Base-by-base conservation (phyloP, 2,113 vertebrate species). In the Ascaphus truei region DNA sequence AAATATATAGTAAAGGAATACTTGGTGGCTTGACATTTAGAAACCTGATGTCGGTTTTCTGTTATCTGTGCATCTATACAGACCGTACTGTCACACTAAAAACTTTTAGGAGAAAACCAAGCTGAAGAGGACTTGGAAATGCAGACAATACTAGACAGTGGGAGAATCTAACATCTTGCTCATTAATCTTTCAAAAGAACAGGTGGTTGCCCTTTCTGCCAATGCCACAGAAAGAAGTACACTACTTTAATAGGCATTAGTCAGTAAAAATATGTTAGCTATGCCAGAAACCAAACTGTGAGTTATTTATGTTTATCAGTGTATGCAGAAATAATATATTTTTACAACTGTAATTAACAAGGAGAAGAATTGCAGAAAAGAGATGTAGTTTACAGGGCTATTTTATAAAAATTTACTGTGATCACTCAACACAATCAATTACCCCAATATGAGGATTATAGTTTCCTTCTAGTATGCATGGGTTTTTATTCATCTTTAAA, bases 101-200 rank as follows among this genome's bases (percentile, higher is more conserved):
- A 34, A 45, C 41, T 45, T 13, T 13, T 45, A 18, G 16, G 20
- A 43, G 36, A 6, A 30, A 48, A 77, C 56, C 55, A 56, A 77
- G 37, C 0, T 5, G 12, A 55, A 37, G 1, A 69, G 39, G 33
- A 65, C 71, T 26, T 73, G 8, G 1, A 59, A 76, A 68, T 56
- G 50, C 2, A 16, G 62, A 64, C 48, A 64, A 64, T 64, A 37
- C 62, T 26, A 51, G 48, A 37, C 47, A 2, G 8, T 23, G 59
- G 1, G 1, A 2, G 62, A 59, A 29, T 18, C 1, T 8, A 72
- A 37, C 62, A 20, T 15, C 66, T 59, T 16, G 4, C 13, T 27
- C 11, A n/a, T 31, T 72, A 43, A n/a, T 31, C 68, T 37, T 50
- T 76, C 60, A 73, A 29, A 77, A 58, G 25, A 68, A 10, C 11